A percentile compares a stretch with the other conserved stretches of the same genome.
Conservation (phyloP, 2,888 invertebrate genomes). For the Agonopterix heracliana region DNA sequence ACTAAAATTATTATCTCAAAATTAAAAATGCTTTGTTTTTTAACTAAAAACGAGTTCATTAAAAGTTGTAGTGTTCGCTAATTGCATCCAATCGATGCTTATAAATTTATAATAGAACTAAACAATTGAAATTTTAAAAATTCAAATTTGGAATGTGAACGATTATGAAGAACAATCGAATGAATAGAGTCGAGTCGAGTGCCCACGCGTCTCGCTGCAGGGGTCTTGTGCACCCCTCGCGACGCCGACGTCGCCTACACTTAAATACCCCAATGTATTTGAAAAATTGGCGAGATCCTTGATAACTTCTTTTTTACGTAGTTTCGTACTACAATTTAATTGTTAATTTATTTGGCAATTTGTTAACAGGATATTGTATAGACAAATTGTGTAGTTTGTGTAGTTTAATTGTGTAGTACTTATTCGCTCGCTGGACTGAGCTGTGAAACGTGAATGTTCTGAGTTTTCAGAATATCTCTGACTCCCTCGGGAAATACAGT, state of each 20-base stretch:
- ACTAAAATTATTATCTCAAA: background rate
- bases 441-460: too few relatives aligned
- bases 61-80: slow-evolving; percentile 24
- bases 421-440: too few relatives aligned
- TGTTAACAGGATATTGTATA: too few relatives aligned
- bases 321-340: too few relatives aligned
- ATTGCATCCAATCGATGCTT: slow-evolving; percentile 41
- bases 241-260: slow-evolving; percentile 5
- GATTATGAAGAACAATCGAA: slow-evolving; percentile 58
- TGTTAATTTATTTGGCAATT: too few relatives aligned
- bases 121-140: slow-evolving; percentile 43
- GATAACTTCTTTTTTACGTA: background rate
- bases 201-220: slow-evolving; percentile 49
- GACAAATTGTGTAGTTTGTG: too few relatives aligned
- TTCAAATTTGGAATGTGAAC: slow-evolving; percentile 26
- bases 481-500: too few relatives aligned
- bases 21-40: background rate
- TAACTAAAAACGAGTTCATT: background rate
- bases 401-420: too few relatives aligned
- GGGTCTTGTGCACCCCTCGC: slow-evolving; percentile 18
- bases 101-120: slow-evolving; percentile 26
- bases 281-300: background rate
- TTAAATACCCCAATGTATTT: background rate
- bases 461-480: too few relatives aligned
- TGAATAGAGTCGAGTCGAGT: slow-evolving; percentile 33